phyloP scores from a whole-genome alignment of 1,140 invertebrate species.

The Lordiphosa collinella region DNA sequence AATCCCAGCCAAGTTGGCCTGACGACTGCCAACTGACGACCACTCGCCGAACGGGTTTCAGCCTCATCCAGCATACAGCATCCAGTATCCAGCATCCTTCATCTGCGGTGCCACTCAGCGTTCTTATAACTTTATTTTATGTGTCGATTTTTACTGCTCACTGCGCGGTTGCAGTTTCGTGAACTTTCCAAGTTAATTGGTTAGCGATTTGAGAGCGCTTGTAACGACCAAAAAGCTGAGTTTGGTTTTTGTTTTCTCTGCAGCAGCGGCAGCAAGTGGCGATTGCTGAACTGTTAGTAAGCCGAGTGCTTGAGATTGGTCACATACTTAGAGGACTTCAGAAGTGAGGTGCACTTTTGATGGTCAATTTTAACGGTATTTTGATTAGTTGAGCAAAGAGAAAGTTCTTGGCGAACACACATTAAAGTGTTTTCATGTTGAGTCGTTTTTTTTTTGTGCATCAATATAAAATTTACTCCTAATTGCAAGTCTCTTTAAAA shows the following conservation, averaged over 20 bases:
- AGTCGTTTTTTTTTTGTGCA: no score
- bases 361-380: no score
- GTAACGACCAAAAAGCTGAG: constrained; percentile 42
- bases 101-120: constrained; percentile 39
- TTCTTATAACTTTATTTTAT: constrained; percentile 75
- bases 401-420: no score
- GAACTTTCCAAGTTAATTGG: constrained; percentile 74
- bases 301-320: constrained; percentile 32
- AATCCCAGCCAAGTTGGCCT: constrained; percentile 35
- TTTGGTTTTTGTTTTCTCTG: constrained; percentile 6
- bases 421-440: no score
- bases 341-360: no score
- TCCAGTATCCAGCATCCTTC: constrained; percentile 39
- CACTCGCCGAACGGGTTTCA: constrained; percentile 33
- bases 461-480: no score
- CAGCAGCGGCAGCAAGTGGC: constrained; percentile 4
- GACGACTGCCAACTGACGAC: background rate
- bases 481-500: no score
- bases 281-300: constrained; percentile 22
- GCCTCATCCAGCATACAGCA: constrained; percentile 13
- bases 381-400: no score
- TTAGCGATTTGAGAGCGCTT: constrained; percentile 55
- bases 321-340: constrained; percentile 9
- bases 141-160: constrained; percentile 71
- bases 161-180: constrained; percentile 73